Evolutionary conservation across 2,113 vertebrate genomes (phyloP), one percentile per base, ranked within the genome.

Genomic region (Amazona vittata): DNA sequence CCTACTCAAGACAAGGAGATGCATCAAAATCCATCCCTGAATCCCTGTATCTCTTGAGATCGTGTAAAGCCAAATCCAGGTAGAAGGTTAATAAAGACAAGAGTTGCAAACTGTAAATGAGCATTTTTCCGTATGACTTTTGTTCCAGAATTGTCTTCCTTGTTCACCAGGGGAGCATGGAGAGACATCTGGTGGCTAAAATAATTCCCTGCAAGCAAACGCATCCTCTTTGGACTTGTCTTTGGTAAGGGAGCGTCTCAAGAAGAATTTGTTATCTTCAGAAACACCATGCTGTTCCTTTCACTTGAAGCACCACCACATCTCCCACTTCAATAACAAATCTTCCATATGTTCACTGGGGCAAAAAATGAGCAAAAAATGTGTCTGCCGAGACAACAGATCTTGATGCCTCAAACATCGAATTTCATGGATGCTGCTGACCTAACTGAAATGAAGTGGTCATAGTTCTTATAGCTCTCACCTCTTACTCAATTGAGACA

Each of bases 151-250:
- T 69, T 77, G 65, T 29, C 57, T 62, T 82, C 57, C 52, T 62
- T 20, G 41, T 6, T 93, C 89, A 17, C 81, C 91, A 33, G 77
- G 86, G 76, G 18, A 94, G 67, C 91, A 53, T 13, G 71, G 90
- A 94, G 94, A 64, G 95, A 96, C 96, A 97, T 53, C 94, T 95
- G 81, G 62, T 92, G 96, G 96, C 70, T 93, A 47, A 96, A 96
- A 96, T 0, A 26, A 43, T 94, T 91, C 64, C n/a, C 89, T 95
- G 94, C 94, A 94, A 76, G 83, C 29, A 69, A 33, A 22, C 14
- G 52, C 35, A 37, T 39, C 47, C 15, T 83, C 49, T 25, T 3
- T 0, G 70, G 80, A 26, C 0, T 0, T 26, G 75, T 31, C 68
- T 90, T 70, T 29, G 67, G 22, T 12, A 31, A 5, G 20, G 6